Base-by-base conservation (phyloP, 2,797 vertebrate genomes). In the Myotis myotis region DNA sequence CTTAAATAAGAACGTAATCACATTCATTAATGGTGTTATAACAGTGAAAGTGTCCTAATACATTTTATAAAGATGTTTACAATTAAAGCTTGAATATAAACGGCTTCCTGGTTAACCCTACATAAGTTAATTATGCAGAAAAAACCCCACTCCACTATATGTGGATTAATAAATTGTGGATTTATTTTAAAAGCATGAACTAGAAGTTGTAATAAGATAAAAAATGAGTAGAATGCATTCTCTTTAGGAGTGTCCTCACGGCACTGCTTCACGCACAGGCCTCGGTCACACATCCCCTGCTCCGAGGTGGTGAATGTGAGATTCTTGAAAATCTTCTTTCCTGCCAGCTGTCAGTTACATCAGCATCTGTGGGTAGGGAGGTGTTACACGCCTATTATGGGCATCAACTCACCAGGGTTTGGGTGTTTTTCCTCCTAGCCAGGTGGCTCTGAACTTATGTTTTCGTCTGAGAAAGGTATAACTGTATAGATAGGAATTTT, bases 281-380 rank as follows among this genome's bases (percentile, higher is more conserved):
- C 22, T 85, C 64, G 96, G 57, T 94, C 71, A 75, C 68, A 87
- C 53, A 71, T 64, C 83, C 12, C 82, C 78, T 80, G 47, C 22
- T 91, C 79, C 93, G 25, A 75, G 19, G 93, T 20, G 70, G 28
- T 36, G 23, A 68, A 89, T 49, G 60, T 76, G 62, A 95, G 44
- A 91, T 51, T 76, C 92, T 75, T 95, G 17, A 94, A 95, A 92
- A 82, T 70, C 92, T 70, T 80, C 94, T 87, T 95, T 96, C 75
- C 81, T 91, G 75, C 71, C 79, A 90, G 38, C 25, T 92, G 44
- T 87, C 55, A 53, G 71, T 88, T 57, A 85, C 41, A 72, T 41
- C 75, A 93, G 47, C 68, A 93, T 92, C 87, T 19, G 9, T 36
- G 25, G 19, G 23, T 6, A 87, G 8, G 44, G 71, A 95, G 94